Base-by-base conservation (phyloP, 2,797 vertebrate species). In the Champsocephalus gunnari region DNA sequence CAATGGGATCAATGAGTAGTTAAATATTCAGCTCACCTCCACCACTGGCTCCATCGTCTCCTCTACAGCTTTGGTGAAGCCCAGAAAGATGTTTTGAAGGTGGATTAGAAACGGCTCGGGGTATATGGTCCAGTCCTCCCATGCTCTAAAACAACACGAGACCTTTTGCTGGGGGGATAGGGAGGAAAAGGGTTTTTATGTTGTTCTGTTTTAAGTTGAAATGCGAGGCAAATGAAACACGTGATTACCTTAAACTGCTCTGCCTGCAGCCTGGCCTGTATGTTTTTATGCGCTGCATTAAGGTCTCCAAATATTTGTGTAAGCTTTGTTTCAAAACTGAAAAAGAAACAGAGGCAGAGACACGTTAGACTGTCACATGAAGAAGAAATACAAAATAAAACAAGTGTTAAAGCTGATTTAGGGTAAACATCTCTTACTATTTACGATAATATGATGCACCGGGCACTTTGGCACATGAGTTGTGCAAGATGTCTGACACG, bases 51-150 rank as follows among this genome's bases (percentile, higher is more conserved):
- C 92, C 1, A 82, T 65, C 19, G 80, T 19, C 77, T 95, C 95
- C 67, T 95, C 94, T 24, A 80, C 93, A 4, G 81, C 85, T 89
- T 94, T 95, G 63, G 92, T 81, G 6, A 93, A 92, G 67, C 95
- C 95, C 84, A 96, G 92, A 75, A 96, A 96, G 84, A 96, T 93
- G 79, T 96, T 96, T 71, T 96, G 95, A 60, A 96, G 90, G 84
- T 93, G 94, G 85, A 96, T 95, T 54, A 96, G 90, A 85, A 94
- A 96, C 73, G 94, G 89, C 72, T 95, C 92, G 0, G 95, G 95
- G 77, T 96, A 96, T 66, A 96, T 92, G 75, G 95, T 94, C 95
- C 95, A 96, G 86, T 96, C 95, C 48, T 96, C 95, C 95, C 95
- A 96, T 2, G 95, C 95, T 65, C 95, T 77, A 71, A 96, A 96